A percentile compares a stretch with the other conserved stretches of the same genome.
These are phyloP conservation scores for Pterois miles DNA, from an alignment of 2,797 vertebrate species.

Conservation along the genomic window DNA sequence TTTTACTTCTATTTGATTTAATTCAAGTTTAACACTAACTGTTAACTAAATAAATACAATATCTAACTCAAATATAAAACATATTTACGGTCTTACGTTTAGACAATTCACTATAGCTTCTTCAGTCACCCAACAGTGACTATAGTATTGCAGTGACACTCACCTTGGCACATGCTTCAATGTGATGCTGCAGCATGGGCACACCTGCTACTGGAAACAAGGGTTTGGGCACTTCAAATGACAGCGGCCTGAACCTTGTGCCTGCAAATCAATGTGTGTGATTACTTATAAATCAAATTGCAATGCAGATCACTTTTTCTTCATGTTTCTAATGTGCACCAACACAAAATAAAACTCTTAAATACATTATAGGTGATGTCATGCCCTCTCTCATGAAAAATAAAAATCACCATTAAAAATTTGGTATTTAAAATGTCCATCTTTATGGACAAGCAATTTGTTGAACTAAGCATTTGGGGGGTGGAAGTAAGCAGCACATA, in stretches of 20 bases:
- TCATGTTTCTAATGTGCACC: not conserved
- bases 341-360: not conserved
- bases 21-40: not conserved
- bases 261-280: conserved; percentile 73
- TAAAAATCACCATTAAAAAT: not conserved
- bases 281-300: conserved; percentile 2
- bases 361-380: not conserved
- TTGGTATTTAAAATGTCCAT: not conserved
- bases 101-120: not conserved
- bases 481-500: too few relatives aligned
- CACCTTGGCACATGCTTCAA: conserved; percentile 95
- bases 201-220: conserved; percentile 97
- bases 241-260: conserved; percentile 94
- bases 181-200: conserved; percentile 98
- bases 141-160: not conserved
- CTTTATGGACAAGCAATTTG: not conserved
- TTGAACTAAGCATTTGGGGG: not conserved
- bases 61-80: too few relatives aligned
- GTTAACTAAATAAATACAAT: too few relatives aligned
- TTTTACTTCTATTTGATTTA: not conserved
- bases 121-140: not conserved
- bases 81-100: not conserved
- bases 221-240: conserved; percentile 97
- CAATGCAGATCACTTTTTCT: not conserved
- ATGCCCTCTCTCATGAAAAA: not conserved